These are phyloP conservation scores for Sprattus sprattus DNA, from an alignment of 2,113 vertebrate genomes.

Conservation along the genomic window DNA sequence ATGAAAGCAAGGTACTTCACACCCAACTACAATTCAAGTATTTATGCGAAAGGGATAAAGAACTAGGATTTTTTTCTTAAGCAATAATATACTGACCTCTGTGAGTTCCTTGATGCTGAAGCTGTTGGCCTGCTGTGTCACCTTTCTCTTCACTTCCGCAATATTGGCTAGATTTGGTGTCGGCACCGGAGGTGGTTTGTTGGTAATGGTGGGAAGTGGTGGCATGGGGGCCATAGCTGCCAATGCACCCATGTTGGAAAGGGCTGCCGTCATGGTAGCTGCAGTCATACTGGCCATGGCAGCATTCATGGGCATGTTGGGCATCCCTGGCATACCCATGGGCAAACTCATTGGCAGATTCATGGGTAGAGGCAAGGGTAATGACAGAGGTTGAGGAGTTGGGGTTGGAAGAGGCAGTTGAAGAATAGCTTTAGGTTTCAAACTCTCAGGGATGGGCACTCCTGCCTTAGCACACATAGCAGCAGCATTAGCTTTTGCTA, in stretches of 20 bases:
- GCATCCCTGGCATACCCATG: constrained; percentile 61
- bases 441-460: constrained; percentile 91
- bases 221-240: constrained; percentile 74
- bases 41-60: not conserved
- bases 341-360: constrained; percentile 66
- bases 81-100: constrained; percentile 73
- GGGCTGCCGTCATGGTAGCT: constrained; percentile 77
- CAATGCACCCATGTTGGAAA: constrained; percentile 78
- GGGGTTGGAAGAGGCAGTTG: constrained; percentile 78
- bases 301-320: constrained; percentile 37
- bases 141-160: constrained; percentile 85
- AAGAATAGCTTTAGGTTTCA: constrained; percentile 87
- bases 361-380: constrained; percentile 73
- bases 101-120: constrained; percentile 96
- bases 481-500: constrained; percentile 97
- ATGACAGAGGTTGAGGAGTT: constrained; percentile 67
- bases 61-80: not conserved
- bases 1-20: constrained; percentile 29
- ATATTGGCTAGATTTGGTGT: constrained; percentile 75
- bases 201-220: constrained; percentile 75
- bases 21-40: not conserved
- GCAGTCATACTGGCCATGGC: constrained; percentile 76
- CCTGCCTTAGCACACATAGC: constrained; percentile 99
- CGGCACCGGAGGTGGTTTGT: constrained; percentile 74
- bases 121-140: constrained; percentile 90